These are phyloP conservation scores for Cyrtorhinus lividipennis DNA, from an alignment of 1,140 invertebrate species.

Conservation along the genomic window DNA sequence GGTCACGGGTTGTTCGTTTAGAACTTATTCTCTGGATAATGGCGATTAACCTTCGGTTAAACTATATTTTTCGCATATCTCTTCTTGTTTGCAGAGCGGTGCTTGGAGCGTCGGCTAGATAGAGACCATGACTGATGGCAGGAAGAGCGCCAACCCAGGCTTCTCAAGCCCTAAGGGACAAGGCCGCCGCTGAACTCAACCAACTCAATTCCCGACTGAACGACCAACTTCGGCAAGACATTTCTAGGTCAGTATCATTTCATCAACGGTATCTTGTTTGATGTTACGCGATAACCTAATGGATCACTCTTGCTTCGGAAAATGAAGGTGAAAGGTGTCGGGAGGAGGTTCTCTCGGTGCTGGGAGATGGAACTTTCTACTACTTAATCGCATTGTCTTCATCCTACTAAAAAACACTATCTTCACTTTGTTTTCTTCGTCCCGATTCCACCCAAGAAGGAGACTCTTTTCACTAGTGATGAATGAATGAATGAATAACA, in stretches of 20 bases:
- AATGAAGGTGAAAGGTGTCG: background rate
- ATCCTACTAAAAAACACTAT: background rate
- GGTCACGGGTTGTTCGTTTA: no score
- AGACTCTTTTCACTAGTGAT: no score
- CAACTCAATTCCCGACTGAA: conserved; percentile 19
- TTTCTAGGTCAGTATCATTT: conserved; percentile 18
- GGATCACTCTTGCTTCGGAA: no score
- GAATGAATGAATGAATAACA: no score
- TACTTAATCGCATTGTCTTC: background rate
- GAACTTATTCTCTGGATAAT: no score
- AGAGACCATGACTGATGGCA: conserved; percentile 24
- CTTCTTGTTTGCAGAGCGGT: background rate
- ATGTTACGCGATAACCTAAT: no score
- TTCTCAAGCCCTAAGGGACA: conserved; percentile 18
- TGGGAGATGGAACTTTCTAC: background rate
- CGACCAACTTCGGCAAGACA: conserved; percentile 19
- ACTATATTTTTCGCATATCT: no score
- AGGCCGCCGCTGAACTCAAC: conserved; percentile 20
- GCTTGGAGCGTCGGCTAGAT: background rate
- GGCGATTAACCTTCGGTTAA: no score
- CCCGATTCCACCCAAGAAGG: no score
- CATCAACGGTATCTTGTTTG: no score
- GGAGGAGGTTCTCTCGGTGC: background rate
- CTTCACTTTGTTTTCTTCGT: no score
- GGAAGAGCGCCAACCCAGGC: conserved; percentile 18